A percentile compares a stretch with the other conserved stretches of the same genome.
Evolutionary conservation across 2,888 invertebrate species (phyloP).

Genomic region (Cheilosia vernalis): DNA sequence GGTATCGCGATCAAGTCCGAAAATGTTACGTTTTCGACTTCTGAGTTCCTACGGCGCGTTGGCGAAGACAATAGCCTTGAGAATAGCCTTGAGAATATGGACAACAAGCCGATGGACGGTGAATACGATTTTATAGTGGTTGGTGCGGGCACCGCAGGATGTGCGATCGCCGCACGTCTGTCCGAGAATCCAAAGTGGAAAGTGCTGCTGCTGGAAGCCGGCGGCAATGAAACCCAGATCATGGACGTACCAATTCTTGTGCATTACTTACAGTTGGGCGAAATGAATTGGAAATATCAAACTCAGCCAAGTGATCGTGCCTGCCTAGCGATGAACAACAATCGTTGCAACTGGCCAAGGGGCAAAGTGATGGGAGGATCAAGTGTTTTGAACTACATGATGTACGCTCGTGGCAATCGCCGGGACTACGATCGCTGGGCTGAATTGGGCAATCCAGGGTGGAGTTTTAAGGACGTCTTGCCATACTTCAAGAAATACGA

Average conservation of each 20-base stretch:
- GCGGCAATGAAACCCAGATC: constrained; percentile 87
- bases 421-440: constrained; percentile 92
- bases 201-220: constrained; percentile 89
- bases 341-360: constrained; percentile 90
- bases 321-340: constrained; percentile 90
- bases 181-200: constrained; percentile 88
- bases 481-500: constrained; percentile 92
- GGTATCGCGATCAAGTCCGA: constrained; percentile 58
- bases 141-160: constrained; percentile 92
- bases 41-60: constrained; percentile 82
- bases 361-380: constrained; percentile 93
- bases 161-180: constrained; percentile 89
- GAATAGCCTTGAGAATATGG: constrained; percentile 81
- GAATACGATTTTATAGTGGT: constrained; percentile 91
- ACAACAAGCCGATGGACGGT: constrained; percentile 79
- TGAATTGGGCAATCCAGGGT: constrained; percentile 88
- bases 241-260: constrained; percentile 91
- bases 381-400: constrained; percentile 92
- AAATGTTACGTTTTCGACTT: constrained; percentile 79
- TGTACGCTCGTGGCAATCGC: constrained; percentile 89
- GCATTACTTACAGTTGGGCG: constrained; percentile 88
- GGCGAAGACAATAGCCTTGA: constrained; percentile 80
- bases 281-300: constrained; percentile 92
- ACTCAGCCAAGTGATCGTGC: constrained; percentile 90
- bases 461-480: constrained; percentile 89